Evolutionary conservation across 2,888 invertebrate species (phyloP), one percentile per base, ranked within the genome.

Genomic region (Heteromurus nitidus): DNA sequence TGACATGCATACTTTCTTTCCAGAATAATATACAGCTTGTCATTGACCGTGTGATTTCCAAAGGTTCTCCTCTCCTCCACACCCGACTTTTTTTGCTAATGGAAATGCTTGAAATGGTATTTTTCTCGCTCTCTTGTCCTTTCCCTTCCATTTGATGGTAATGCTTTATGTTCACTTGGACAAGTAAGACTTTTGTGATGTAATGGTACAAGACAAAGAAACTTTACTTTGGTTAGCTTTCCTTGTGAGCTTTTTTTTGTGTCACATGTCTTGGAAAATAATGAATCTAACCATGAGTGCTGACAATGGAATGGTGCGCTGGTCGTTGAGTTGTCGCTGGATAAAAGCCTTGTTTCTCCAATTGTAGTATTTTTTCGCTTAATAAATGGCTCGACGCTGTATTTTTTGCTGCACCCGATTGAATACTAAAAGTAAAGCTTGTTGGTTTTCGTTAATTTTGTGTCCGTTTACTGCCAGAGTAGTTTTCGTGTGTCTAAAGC

Each of bases 41-140:
- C 80, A 74, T 74, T 80, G 80, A 80, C 80, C 80, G 69, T 74
- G 60, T 67, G 73, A 73, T 80, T 79, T 77, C 36, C 70, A 70
- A 70, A 79, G 72, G 24, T 20, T 30, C 22, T 31, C 62, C 3
- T 62, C 9, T 9, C 26, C 24, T 20, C 16, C 50, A 20, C 22
- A 18, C n/a, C n/a, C n/a, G n/a, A n/a, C n/a, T n/a, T n/a, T n/a
- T n/a, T n/a, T n/a, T n/a, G n/a, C n/a, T n/a, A n/a, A n/a, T n/a
- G n/a, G n/a, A n/a, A n/a, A n/a, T n/a, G n/a, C n/a, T n/a, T n/a
- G n/a, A n/a, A n/a, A n/a, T n/a, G n/a, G n/a, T n/a, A n/a, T n/a
- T n/a, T n/a, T n/a, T n/a, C n/a, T n/a, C n/a, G n/a, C n/a, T n/a
- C n/a, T n/a, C n/a, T n/a, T n/a, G n/a, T 50, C 22, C 22, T 58